Evolutionary conservation across 2,888 invertebrate genomes (phyloP), one percentile per base, ranked within the genome.

Genomic region (Cyclophora punctaria): DNA sequence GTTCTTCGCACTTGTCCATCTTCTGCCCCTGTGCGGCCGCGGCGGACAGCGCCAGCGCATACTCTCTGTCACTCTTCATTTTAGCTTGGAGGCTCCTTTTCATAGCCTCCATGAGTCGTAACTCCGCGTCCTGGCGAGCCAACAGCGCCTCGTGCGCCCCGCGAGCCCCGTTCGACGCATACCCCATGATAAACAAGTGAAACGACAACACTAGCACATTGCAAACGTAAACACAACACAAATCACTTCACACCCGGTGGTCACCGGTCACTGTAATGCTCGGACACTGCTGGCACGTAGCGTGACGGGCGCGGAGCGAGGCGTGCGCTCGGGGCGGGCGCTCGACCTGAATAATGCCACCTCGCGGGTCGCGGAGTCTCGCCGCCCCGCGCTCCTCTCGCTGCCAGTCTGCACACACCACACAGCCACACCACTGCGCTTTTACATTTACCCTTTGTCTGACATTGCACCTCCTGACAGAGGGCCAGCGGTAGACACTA

Each of bases 61-160:
- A 98, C 72, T 98, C 97, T 62, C 95, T 91, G 79, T 98, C 98
- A 72, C 95, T 95, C 83, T 97, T 96, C 76, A 97, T 94, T 86
- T 97, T 95, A 62, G 93, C 92, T 62, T 93, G 91, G 51, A 98
- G 90, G 69, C 96, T 96, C 57, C 96, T 90, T 71, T 95, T 94
- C 93, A 98, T 96, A 58, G 94, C 94, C 75, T 98, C 98, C 90
- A 98, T 91, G 46, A 98, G 92, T 62, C 96, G 92, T 52, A 98
- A 90, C 85, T 98, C 98, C 33, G 96, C 96, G 78, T 98, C 98
- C 83, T 98, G 97, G 50, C 98, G 92, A 55, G 93, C 92, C 64
- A 98, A 90, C 65, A 98, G 90, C 59, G 97, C 97, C 84, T 97
- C 97, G 80, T 98, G 98, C 70, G 97, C 96, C 63, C 93, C 92